These are phyloP conservation scores for Drosophila lowei DNA, from an alignment of 1,140 invertebrate species.

Conservation along the genomic window DNA sequence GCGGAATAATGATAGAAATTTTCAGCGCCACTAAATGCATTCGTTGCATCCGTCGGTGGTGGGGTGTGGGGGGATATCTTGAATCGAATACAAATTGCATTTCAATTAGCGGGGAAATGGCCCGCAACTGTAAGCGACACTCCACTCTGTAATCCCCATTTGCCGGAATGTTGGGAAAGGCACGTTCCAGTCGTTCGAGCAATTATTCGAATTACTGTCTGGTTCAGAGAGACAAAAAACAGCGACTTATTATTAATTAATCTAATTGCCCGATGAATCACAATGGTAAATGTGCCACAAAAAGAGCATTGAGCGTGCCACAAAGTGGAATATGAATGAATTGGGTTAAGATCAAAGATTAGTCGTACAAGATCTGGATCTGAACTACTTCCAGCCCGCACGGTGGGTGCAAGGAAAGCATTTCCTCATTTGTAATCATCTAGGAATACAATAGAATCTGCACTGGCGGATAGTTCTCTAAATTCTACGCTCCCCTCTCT, in stretches of 20 bases:
- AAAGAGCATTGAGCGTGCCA: neutral
- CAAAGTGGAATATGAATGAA: too few species aligned
- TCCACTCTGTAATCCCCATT: neutral
- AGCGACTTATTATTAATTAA: conserved; percentile 61
- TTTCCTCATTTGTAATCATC: too few species aligned
- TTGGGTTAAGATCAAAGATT: neutral
- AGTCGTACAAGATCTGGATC: neutral
- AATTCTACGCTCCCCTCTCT: neutral
- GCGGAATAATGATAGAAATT: too few species aligned
- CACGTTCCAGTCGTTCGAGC: conserved; percentile 44
- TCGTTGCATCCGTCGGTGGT: too few species aligned
- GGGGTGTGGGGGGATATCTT: neutral
- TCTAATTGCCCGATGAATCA: conserved; percentile 63
- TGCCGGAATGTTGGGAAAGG: conserved; percentile 29
- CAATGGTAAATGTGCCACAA: conserved; percentile 1
- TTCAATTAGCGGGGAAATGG: conserved; percentile 16
- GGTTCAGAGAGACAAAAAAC: conserved; percentile 30
- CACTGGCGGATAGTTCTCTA: neutral
- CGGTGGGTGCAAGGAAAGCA: too few species aligned
- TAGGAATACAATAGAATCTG: too few species aligned
- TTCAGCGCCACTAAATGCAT: too few species aligned
- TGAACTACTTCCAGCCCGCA: neutral
- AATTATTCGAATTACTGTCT: conserved; percentile 39
- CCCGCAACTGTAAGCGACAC: conserved; percentile 13
- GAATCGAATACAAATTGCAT: conserved; percentile 29